A percentile compares a stretch with the other conserved stretches of the same genome.
Conservation (phyloP, 2,888 invertebrate species). For the Cantharis lateralis region DNA sequence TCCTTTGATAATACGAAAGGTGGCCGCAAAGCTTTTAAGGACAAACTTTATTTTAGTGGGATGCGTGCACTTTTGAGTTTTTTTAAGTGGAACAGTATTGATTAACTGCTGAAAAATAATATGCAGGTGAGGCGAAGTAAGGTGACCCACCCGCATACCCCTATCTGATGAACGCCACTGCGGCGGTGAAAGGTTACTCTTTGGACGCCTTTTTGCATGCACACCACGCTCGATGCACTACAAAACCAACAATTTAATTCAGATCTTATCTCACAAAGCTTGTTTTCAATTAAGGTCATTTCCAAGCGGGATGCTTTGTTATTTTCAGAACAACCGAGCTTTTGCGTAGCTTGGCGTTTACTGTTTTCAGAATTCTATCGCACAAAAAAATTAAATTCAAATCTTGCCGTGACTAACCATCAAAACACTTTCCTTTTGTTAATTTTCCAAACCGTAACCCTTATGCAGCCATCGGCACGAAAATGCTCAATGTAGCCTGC, state of each 20-base stretch:
- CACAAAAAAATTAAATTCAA: background rate
- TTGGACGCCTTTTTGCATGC: constrained; percentile 40
- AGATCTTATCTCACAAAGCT: constrained; percentile 45
- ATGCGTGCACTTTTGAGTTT: background rate
- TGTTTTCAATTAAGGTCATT: constrained; percentile 50
- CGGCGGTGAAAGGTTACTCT: constrained; percentile 39
- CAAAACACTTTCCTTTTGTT: background rate
- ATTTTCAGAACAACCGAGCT: constrained; percentile 6
- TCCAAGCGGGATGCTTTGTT: constrained; percentile 20
- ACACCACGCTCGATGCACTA: constrained; percentile 40
- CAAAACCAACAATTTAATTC: constrained; percentile 43
- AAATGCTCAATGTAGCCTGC: too few species aligned
- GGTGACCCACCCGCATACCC: constrained; percentile 42
- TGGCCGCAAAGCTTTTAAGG: background rate
- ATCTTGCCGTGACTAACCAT: background rate
- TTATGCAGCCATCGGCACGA: too few species aligned
- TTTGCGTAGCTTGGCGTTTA: background rate
- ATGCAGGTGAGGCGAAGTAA: constrained; percentile 40
- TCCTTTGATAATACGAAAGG: background rate
- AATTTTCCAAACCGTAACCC: background rate
- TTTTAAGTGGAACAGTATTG: background rate
- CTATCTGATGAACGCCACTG: constrained; percentile 40
- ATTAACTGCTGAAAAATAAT: background rate
- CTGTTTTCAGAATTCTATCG: background rate
- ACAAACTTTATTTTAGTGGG: background rate